A percentile compares a stretch with the other conserved stretches of the same genome.
phyloP scores from a whole-genome alignment of 2,113 vertebrate species.

The Caranx melampygus region DNA sequence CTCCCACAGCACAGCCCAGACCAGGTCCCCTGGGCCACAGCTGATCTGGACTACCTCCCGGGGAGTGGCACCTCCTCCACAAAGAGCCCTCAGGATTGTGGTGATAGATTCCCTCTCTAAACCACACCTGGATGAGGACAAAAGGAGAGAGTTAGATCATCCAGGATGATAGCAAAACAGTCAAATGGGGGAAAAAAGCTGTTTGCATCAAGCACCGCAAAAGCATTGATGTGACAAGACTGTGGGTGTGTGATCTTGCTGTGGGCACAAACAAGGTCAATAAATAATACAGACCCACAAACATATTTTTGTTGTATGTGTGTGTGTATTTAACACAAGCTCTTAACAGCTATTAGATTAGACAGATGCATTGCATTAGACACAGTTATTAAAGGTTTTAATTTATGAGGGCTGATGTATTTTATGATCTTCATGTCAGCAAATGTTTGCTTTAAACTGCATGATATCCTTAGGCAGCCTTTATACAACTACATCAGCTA shows the following conservation, averaged over 20 bases:
- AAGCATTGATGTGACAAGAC: neutral
- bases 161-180: neutral
- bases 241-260: neutral
- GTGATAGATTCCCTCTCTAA: constrained; percentile 90
- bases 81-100: constrained; percentile 91
- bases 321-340: neutral
- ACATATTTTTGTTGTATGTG: too few relatives aligned
- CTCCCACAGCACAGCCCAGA: constrained; percentile 98
- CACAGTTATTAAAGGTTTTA: neutral
- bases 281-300: neutral
- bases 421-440: neutral
- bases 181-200: neutral
- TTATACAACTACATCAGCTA: neutral
- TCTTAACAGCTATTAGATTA: neutral
- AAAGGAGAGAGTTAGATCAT: neutral
- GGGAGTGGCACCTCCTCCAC: constrained; percentile 89
- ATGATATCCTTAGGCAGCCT: neutral
- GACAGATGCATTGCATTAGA: neutral
- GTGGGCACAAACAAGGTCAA: neutral
- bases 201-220: neutral
- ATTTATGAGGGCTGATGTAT: neutral
- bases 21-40: constrained; percentile 92
- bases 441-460: neutral
- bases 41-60: constrained; percentile 97
- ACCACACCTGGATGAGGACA: constrained; percentile 89